Evolutionary conservation across 1,140 invertebrate genomes (phyloP).

Genomic region (Rhagoletis pomonella): DNA sequence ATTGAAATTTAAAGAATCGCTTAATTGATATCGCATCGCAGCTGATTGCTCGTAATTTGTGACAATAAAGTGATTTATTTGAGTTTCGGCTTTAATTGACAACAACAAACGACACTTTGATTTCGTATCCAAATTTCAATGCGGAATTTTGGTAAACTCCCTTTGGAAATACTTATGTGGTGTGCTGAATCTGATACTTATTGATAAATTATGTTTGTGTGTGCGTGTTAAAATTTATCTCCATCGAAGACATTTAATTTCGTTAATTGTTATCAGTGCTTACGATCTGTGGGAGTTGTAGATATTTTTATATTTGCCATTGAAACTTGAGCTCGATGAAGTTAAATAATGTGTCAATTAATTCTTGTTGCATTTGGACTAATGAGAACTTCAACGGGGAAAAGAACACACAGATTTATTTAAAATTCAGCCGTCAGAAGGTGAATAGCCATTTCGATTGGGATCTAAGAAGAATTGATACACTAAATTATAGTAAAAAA

Average conservation of each 20-base stretch:
- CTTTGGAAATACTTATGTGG: too few relatives aligned
- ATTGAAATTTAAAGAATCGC: slow-evolving; percentile 52
- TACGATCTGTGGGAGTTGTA: neutral
- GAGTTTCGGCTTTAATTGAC: slow-evolving; percentile 46
- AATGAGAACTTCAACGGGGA: too few relatives aligned
- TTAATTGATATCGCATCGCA: slow-evolving; percentile 49
- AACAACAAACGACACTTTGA: slow-evolving; percentile 40
- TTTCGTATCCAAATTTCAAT: slow-evolving; percentile 17
- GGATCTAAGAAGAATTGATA: too few relatives aligned
- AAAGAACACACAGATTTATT: too few relatives aligned
- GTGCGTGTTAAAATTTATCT: neutral
- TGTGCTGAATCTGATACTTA: too few relatives aligned
- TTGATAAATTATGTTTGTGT: slow-evolving; percentile 31
- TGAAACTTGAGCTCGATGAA: neutral
- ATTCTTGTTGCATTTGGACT: neutral
- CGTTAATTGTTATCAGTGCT: slow-evolving; percentile 35
- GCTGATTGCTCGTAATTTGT: slow-evolving; percentile 49
- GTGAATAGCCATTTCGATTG: too few relatives aligned
- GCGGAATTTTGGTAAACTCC: neutral
- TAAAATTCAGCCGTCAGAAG: too few relatives aligned
- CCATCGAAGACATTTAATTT: neutral
- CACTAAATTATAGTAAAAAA: too few relatives aligned
- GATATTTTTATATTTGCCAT: neutral
- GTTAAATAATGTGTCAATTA: neutral
- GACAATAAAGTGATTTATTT: slow-evolving; percentile 50